Evolutionary conservation across 2,797 vertebrate genomes (phyloP), one percentile per base, ranked within the genome.

Genomic region (Cynopterus sphinx): DNA sequence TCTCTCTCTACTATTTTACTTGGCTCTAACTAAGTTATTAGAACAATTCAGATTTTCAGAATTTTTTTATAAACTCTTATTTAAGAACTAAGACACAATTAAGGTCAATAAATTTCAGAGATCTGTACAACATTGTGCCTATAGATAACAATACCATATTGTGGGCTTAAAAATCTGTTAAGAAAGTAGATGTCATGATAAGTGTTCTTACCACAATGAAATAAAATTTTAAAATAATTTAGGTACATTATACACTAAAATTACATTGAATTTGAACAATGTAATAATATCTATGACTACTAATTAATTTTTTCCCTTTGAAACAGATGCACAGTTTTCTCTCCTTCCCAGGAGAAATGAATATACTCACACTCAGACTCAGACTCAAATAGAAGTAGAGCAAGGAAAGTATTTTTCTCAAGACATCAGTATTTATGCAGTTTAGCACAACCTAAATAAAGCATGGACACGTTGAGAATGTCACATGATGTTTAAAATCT

Each of bases 251-350:
- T 31, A 55, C 26, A 68, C 59, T 90, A 74, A 90, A 97, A 59
- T 61, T 77, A 12, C 36, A 59, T 51, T 82, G 9, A 77, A 91
- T 90, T 68, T 87, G 51, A 94, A 57, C 68, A 63, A 51, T 39
- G 15, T 90, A 93, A 63, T 61, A 31, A 28, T 65, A 63, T 65
- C 59, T 93, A 39, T 73, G 59, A 87, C n/a, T 90, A 77, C 57
- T 41, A 87, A 73, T 59, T 78, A 77, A 61, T 86, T 78, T n/a
- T 96, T 77, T 51, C 41, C 53, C 63, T 90, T 90, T 96, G 67
- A 82, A 95, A 95, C 9, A 74, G 57, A 91, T 96, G 31, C 49
- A 90, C 28, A 70, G 9, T 75, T 82, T 88, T 77, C 41, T 81
- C 26, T 78, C 8, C 21, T 68, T 22, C 46, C 4, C 57, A 53